Evolutionary conservation across 2,113 vertebrate species (phyloP).

Genomic region (Callopanchax toddi): DNA sequence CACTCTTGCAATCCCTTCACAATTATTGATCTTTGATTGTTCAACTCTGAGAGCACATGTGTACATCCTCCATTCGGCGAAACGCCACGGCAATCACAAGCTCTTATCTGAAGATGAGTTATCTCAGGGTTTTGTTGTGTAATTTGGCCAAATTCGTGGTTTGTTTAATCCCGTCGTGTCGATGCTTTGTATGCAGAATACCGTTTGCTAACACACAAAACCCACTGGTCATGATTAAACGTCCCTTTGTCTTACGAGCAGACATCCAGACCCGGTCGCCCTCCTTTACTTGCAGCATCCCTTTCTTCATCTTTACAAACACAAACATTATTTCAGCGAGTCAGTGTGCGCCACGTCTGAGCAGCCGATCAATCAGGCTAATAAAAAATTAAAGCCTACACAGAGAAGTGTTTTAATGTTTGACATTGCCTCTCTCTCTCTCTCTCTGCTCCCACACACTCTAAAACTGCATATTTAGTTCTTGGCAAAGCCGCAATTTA

Average conservation of each 20-base stretch:
- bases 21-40: slow-evolving; percentile 83
- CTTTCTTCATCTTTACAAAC: slow-evolving; percentile 51
- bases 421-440: slow-evolving; percentile 41
- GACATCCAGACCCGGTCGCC: slow-evolving; percentile 16
- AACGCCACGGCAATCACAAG: slow-evolving; percentile 53
- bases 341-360: slow-evolving; percentile 44
- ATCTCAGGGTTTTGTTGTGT: slow-evolving; percentile 36
- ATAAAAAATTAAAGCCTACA: slow-evolving; percentile 69
- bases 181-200: slow-evolving; percentile 40
- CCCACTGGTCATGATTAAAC: slow-evolving; percentile 9
- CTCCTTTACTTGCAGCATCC: slow-evolving; percentile 27
- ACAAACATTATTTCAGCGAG: slow-evolving; percentile 66
- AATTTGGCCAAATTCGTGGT: slow-evolving; percentile 16
- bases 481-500: slow-evolving; percentile 73
- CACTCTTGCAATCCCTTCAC: slow-evolving; percentile 81
- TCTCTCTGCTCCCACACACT: slow-evolving; percentile 51
- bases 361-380: slow-evolving; percentile 69
- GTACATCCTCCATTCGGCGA: slow-evolving; percentile 69
- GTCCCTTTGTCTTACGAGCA: slow-evolving; percentile 40
- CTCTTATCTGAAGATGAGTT: slow-evolving; percentile 47
- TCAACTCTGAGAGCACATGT: slow-evolving; percentile 74
- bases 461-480: slow-evolving; percentile 73
- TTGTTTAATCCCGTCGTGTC: slow-evolving; percentile 30
- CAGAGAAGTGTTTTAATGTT: slow-evolving; percentile 60
- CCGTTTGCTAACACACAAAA: background rate